Conservation (phyloP, 2,113 vertebrate species). For the Tragelaphus scriptus region DNA sequence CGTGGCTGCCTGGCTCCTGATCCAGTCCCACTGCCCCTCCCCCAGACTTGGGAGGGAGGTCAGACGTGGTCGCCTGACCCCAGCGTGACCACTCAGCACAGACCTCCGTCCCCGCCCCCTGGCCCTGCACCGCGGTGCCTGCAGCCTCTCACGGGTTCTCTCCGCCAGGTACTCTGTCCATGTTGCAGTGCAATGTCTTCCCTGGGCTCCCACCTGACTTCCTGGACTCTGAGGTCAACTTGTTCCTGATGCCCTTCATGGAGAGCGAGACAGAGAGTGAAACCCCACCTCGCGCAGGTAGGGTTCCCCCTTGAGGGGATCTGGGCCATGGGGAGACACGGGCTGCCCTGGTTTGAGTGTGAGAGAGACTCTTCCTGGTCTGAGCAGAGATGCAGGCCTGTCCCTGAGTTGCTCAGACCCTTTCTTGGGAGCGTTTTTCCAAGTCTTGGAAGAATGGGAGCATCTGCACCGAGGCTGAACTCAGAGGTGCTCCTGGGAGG, state of each 20-base stretch:
- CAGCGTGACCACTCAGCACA: fast-evolving
- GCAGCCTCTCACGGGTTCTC: not conserved
- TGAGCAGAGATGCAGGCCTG: not conserved
- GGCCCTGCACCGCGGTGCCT: fast-evolving
- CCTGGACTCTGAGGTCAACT: constrained; percentile 88
- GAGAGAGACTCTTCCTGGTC: not conserved
- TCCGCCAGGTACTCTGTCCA: constrained; percentile 86
- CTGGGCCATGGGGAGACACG: not conserved
- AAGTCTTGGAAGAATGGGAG: fast-evolving
- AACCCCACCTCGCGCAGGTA: constrained; percentile 83
- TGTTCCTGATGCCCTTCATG: constrained; percentile 90
- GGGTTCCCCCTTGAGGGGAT: not conserved
- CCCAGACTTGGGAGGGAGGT: not conserved
- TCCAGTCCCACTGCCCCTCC: fast-evolving
- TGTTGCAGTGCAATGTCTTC: constrained; percentile 91
- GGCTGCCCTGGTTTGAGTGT: not conserved
- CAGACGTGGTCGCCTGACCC: not conserved
- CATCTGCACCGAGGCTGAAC: not conserved
- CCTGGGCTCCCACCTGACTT: constrained; percentile 88
- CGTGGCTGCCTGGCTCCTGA: not conserved
- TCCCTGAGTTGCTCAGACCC: not conserved
- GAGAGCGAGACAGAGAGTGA: constrained; percentile 86
- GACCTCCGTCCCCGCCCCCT: fast-evolving
- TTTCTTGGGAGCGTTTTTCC: not conserved
- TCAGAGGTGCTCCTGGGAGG: not conserved